Evolutionary conservation across 1,140 invertebrate species (phyloP), one percentile per base, ranked within the genome.

Genomic region (Sarcophaga peregrina): DNA sequence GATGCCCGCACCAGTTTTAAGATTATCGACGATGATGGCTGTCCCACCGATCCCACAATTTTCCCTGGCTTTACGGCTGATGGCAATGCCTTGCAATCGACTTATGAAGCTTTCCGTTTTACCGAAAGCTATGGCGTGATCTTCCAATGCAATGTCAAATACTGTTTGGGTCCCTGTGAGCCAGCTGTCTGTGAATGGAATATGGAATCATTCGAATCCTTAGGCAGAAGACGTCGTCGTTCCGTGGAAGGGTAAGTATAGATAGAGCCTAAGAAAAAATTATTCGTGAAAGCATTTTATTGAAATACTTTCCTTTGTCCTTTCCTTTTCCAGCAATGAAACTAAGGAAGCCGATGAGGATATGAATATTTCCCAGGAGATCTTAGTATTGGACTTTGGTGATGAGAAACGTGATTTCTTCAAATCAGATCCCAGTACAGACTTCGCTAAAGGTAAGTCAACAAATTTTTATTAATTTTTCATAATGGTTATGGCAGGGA

Each of bases 101-200:
- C 96, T 74, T 98, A 98, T 87, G 97, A 98, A 91, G 97, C 97
- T 1, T 98, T 98, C 92, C 93, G 97, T 86, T 98, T 98, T 88
- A 98, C 97, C 0, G 97, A 98, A 89, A 98, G 97, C 25, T 98
- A 98, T 85, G 97, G 97, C 17, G 97, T 98, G 72, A 98, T 98
- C 89, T 98, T 98, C 94, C 97, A 98, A 89, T 98, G 97, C 91
- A 98, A 98, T 89, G 97, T 98, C 83, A 98, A 98, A 90, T 98
- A 98, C 91, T 98, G 97, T 91, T 92, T 98, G 75, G 97, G 97
- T 90, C 96, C 96, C 82, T 98, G 97, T 88, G 96, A 98, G 91
- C 96, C 97, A 86, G 96, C 96, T 85, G 94, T 96, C 50, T 97
- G 96, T 90, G 95, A 96, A 91, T 96, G 95, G 93, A 96, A 96